phyloP scores from a whole-genome alignment of 2,113 vertebrate species.

The Cephalopholis sonnerati region DNA sequence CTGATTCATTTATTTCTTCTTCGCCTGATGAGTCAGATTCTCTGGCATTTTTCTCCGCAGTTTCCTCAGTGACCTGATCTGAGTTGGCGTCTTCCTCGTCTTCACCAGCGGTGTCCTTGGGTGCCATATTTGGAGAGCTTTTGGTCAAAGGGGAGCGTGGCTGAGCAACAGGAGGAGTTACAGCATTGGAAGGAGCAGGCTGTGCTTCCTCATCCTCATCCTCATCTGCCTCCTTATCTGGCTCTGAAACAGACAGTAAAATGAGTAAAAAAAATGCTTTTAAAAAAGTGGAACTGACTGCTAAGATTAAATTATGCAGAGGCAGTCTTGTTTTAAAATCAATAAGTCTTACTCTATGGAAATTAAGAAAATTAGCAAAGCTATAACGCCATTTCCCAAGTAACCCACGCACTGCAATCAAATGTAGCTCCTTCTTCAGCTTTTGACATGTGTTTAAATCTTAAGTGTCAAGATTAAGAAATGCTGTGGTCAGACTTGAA shows the following conservation, averaged over 20 bases:
- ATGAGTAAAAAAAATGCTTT: no score
- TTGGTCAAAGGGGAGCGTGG: neutral
- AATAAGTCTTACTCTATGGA: neutral
- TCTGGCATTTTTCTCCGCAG: neutral
- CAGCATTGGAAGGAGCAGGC: neutral
- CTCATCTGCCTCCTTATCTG: neutral
- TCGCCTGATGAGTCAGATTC: neutral
- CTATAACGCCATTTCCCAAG: neutral
- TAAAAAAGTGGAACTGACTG: neutral
- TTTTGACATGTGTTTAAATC: neutral
- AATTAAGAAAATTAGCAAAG: neutral
- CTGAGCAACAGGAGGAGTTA: neutral
- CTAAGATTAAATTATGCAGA: neutral
- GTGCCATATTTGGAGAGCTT: neutral
- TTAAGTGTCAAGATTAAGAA: neutral
- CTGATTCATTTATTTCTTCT: accelerated
- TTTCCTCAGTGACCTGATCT: neutral
- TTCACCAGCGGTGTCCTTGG: neutral
- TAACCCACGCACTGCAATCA: neutral
- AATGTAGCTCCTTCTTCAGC: neutral
- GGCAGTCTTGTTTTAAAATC: neutral
- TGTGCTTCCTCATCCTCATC: neutral
- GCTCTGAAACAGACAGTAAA: conserved; percentile 36
- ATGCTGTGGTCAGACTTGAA: neutral
- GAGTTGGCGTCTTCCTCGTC: neutral